Evolutionary conservation across 2,888 invertebrate species (phyloP).

Genomic region (Tachina fera): DNA sequence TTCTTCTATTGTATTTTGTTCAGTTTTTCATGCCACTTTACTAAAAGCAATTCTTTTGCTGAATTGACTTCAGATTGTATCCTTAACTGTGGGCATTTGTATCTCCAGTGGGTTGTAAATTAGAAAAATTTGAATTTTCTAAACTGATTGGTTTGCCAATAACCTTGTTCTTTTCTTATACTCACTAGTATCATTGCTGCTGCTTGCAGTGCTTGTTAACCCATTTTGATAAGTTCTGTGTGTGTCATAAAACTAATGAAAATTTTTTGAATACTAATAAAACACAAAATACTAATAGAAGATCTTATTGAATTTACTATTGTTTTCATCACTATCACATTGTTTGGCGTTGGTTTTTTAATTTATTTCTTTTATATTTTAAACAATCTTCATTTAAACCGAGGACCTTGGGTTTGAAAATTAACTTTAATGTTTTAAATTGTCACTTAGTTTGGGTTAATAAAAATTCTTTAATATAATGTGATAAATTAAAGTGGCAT

Average conservation of each 20-base stretch:
- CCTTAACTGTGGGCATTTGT: conserved; percentile 57
- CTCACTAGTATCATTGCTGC: not conserved
- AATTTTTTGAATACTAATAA: conserved; percentile 9
- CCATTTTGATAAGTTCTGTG: conserved; percentile 55
- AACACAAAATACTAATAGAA: not conserved
- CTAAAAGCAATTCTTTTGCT: conserved; percentile 39
- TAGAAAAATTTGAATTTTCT: conserved; percentile 20
- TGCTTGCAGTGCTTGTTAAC: conserved; percentile 59
- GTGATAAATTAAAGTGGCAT: conserved; percentile 36
- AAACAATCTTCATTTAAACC: conserved; percentile 34
- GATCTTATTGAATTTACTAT: conserved; percentile 50
- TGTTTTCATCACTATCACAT: conserved; percentile 54
- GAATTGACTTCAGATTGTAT: conserved; percentile 72
- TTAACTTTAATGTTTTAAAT: conserved; percentile 16
- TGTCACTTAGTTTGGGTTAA: conserved; percentile 25
- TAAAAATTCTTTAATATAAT: conserved; percentile 34
- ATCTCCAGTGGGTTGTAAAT: conserved; percentile 35
- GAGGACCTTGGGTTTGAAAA: conserved; percentile 52
- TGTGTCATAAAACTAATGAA: conserved; percentile 60
- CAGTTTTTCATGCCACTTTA: not conserved
- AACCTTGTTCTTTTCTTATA: conserved; percentile 54
- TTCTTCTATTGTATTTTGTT: not conserved
- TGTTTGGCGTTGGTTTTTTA: conserved; percentile 41
- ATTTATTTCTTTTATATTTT: conserved; percentile 27
- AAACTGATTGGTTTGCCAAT: conserved; percentile 28